These are phyloP conservation scores for Oxyteleia sp. DNA, from an alignment of 2,888 invertebrate genomes.

Conservation along the genomic window DNA sequence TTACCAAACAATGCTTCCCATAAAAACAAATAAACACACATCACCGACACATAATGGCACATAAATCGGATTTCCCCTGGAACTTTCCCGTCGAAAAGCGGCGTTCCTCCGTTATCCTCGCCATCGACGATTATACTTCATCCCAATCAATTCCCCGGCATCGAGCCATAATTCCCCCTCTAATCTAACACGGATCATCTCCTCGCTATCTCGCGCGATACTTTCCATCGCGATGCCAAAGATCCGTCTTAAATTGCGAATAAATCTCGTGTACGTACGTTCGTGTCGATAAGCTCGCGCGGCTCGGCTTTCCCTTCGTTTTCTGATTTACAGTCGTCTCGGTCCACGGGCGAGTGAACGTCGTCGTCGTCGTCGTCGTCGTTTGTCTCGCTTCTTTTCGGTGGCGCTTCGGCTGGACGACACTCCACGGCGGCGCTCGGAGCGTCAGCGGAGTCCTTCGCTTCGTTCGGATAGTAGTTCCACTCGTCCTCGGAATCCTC, in stretches of 20 bases:
- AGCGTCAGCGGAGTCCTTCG: conserved; percentile 55
- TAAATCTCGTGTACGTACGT: conserved; percentile 77
- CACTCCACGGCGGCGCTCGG: conserved; percentile 51
- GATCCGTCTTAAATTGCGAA: not conserved
- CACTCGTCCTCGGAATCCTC: conserved; percentile 96
- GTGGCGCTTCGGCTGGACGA: conserved; percentile 35
- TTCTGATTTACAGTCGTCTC: conserved; percentile 38
- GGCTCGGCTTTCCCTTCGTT: conserved; percentile 51
- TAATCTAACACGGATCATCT: conserved; percentile 14
- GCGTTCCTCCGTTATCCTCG: conserved; percentile 1
- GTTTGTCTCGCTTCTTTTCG: conserved; percentile 22
- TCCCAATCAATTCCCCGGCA: conserved; percentile 7
- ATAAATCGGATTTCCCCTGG: conserved; percentile 10
- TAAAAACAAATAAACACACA: conserved; percentile 16
- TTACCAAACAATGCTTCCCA: too few species aligned
- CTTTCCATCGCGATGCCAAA: not conserved
- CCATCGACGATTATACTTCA: conserved; percentile 2
- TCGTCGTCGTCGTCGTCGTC: conserved; percentile 43
- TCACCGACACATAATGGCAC: conserved; percentile 21
- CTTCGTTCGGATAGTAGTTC: conserved; percentile 91
- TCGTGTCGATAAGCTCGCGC: conserved; percentile 79
- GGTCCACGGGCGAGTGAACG: conserved; percentile 43
- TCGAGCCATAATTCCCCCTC: not conserved
- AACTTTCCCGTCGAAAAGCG: conserved; percentile 5
- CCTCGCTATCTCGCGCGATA: not conserved